A percentile compares a stretch with the other conserved stretches of the same genome.
phyloP scores from a whole-genome alignment of 2,888 invertebrate genomes.

The Drosophila picticornis region DNA sequence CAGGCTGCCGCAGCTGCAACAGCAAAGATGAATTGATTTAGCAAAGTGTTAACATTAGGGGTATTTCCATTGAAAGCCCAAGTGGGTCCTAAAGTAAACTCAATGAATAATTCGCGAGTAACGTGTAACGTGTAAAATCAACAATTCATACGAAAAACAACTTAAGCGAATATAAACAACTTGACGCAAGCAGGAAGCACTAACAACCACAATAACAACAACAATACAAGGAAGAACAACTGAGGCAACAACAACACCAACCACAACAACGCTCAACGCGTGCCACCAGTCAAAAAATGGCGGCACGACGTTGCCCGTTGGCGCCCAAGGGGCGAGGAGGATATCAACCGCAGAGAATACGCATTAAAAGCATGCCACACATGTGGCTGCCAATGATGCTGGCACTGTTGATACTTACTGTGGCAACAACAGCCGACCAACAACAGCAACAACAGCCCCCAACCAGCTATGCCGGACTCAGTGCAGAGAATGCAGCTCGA shows the following conservation, averaged over 20 bases:
- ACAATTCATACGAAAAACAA: constrained; percentile 5
- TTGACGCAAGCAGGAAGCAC: too few relatives aligned
- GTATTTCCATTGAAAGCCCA: constrained; percentile 2
- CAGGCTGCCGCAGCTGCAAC: constrained; percentile 36
- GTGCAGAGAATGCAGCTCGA: constrained; percentile 80
- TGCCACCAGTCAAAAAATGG: constrained; percentile 73
- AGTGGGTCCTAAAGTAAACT: constrained; percentile 23
- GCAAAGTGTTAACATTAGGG: constrained; percentile 20
- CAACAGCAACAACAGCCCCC: constrained; percentile 18
- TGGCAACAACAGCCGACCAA: constrained; percentile 20
- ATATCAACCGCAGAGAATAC: constrained; percentile 39
- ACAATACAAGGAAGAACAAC: not conserved
- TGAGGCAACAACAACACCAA: not conserved
- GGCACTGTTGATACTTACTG: constrained; percentile 1
- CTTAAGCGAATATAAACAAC: too few relatives aligned
- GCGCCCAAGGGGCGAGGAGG: constrained; percentile 44
- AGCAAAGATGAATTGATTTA: constrained; percentile 55
- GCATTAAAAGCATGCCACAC: constrained; percentile 31
- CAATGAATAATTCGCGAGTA: constrained; percentile 52
- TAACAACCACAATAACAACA: not conserved
- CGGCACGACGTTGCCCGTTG: constrained; percentile 81
- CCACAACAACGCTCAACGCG: constrained; percentile 55
- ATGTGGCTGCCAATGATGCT: constrained; percentile 27
- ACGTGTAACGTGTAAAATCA: constrained; percentile 52
- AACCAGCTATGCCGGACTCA: constrained; percentile 65